Base-by-base conservation (phyloP, 2,888 invertebrate genomes). In the Stenurella melanura region DNA sequence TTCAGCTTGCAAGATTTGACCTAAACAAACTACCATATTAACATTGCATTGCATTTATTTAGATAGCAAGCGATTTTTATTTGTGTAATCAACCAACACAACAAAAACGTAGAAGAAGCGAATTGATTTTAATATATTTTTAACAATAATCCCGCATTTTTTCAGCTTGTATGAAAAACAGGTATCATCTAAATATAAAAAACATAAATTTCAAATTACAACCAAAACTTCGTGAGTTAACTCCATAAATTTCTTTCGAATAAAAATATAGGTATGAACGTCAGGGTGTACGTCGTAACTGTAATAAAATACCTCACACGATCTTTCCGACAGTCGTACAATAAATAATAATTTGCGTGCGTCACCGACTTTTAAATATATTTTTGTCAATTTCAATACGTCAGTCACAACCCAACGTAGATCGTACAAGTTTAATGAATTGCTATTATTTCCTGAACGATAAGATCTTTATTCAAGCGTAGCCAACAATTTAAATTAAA, bases 261-360 rank as follows among this genome's bases (percentile, higher is more conserved):
- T n/a, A 42, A 64, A 64, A 64, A 42, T 64, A 64, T 64, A 64
- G 63, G 34, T 34, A 64, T 42, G 15, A 42, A 64, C 18, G 64
- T 9, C 19, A 10, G 7, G 21, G 42, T n/a, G 42, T 42, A 42
- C 38, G 42, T 42, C 50, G 38, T 64, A 38, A 38, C 17, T 38
- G 50, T 42, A 19, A 64, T 42, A 42, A 64, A 64, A 42, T 64
- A 64, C 18, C 42, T 42, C 42, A 61, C 11, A 17, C 38, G 38
- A 38, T 63, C 15, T 11, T 42, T 42, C 15, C 12, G 1, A 7
- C 42, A 12, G 42, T 42, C 42, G 12, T 42, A 50, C 50, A n/a
- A n/a, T 50, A 50, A 50, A 50, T 50, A 50, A 50, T 50, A 50
- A 50, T 50, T n/a, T n/a, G 5, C 50, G 5, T 50, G 50, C 50